Evolutionary conservation across 2,888 invertebrate genomes (phyloP).

Genomic region (Leucophenga montana): DNA sequence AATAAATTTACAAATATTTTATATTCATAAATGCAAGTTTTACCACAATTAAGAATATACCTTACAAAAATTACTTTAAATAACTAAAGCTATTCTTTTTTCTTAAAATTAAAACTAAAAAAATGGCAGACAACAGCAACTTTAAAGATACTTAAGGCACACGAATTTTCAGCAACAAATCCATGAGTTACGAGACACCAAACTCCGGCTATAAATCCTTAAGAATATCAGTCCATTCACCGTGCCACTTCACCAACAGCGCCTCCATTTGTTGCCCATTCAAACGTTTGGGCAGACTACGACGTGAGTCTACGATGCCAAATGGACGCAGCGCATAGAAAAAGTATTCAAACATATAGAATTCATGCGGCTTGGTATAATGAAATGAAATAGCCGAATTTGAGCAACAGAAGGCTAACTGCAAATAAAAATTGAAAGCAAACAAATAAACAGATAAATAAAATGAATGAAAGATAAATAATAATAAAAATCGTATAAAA

Average conservation of each 20-base stretch:
- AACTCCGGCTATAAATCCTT: background rate
- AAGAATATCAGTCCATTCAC: conserved; percentile 39
- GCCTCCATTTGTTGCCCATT: conserved; percentile 50
- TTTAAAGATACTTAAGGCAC: no score
- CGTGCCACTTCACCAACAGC: conserved; percentile 52
- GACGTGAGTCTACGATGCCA: conserved; percentile 70
- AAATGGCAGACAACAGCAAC: no score
- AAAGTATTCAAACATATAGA: conserved; percentile 95
- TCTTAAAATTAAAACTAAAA: no score
- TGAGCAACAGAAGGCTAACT: conserved; percentile 91
- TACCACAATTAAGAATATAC: no score
- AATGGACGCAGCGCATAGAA: conserved; percentile 91
- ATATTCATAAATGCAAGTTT: no score
- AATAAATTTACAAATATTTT: no score
- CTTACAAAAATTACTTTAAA: no score
- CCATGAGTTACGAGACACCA: no score
- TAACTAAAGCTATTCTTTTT: no score
- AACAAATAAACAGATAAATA: background rate
- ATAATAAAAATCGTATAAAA: background rate
- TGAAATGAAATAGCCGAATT: conserved; percentile 96
- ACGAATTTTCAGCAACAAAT: no score
- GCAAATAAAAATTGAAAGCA: conserved; percentile 44
- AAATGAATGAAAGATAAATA: background rate
- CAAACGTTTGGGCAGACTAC: conserved; percentile 41
- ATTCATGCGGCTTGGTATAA: conserved; percentile 90